Conservation (phyloP, 2,888 invertebrate genomes). For the Drosophila neotestacea region DNA sequence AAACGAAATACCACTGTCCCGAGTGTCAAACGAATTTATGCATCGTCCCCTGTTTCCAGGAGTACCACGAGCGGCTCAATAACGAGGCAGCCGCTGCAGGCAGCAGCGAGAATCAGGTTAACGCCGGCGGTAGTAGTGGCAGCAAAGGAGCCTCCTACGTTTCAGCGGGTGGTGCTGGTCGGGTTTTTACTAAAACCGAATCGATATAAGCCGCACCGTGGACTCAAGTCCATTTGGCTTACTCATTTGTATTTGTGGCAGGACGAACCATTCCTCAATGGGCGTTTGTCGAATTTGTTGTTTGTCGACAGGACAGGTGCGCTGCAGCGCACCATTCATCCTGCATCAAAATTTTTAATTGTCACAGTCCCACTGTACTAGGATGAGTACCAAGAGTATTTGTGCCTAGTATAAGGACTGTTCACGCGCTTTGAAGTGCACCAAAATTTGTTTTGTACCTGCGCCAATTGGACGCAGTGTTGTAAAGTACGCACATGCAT, state of each 20-base stretch:
- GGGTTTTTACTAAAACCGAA: slow-evolving; percentile 84
- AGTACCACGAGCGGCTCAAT: slow-evolving; percentile 90
- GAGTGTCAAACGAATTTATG: slow-evolving; percentile 95
- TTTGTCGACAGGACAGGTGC: slow-evolving; percentile 70
- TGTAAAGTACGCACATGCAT: slow-evolving; percentile 34
- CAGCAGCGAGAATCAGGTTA: slow-evolving; percentile 52
- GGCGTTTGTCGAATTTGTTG: slow-evolving; percentile 66
- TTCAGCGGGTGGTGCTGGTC: slow-evolving; percentile 50
- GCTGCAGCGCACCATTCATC: slow-evolving; percentile 35
- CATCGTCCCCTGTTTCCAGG: slow-evolving; percentile 95
- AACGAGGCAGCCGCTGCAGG: slow-evolving; percentile 77
- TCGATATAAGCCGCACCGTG: slow-evolving; percentile 81
- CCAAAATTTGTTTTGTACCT: slow-evolving; percentile 68
- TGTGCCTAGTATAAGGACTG: slow-evolving; percentile 49
- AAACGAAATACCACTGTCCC: slow-evolving; percentile 95
- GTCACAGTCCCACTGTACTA: slow-evolving; percentile 66
- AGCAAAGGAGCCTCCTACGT: slow-evolving; percentile 65
- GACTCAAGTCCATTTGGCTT: slow-evolving; percentile 39
- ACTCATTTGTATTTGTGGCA: slow-evolving; percentile 76
- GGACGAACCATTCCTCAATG: slow-evolving; percentile 38
- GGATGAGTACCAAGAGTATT: slow-evolving; percentile 3
- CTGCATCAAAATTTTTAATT: slow-evolving; percentile 76
- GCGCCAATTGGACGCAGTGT: slow-evolving; percentile 38
- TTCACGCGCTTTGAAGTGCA: slow-evolving; percentile 50
- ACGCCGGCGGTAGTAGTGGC: slow-evolving; percentile 41